Conservation (phyloP, 2,888 invertebrate species). For the Pteria penguin region DNA sequence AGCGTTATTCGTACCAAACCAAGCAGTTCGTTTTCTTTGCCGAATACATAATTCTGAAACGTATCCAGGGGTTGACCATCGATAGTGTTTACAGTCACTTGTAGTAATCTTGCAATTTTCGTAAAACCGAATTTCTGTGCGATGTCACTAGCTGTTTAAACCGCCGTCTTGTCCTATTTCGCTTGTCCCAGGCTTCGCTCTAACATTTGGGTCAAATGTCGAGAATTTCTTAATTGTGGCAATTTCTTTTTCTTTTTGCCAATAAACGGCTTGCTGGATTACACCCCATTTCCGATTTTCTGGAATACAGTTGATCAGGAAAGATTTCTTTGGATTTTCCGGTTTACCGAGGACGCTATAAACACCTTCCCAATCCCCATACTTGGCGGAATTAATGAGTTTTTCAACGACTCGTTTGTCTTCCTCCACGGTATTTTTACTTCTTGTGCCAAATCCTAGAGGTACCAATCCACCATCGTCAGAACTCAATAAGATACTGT, state of each 20-base stretch:
- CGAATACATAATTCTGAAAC: conserved; percentile 17
- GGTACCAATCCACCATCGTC: too few species aligned
- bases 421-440: conserved; percentile 36
- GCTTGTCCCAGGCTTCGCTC: conserved; percentile 47
- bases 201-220: conserved; percentile 42
- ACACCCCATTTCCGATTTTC: conserved; percentile 55
- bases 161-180: conserved; percentile 41
- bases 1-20: conserved; percentile 45
- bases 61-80: conserved; percentile 32
- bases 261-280: conserved; percentile 54
- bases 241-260: conserved; percentile 39
- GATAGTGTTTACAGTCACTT: neutral
- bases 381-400: conserved; percentile 45
- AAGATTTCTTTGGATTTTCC: conserved; percentile 34
- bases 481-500: too few species aligned
- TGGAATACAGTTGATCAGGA: conserved; percentile 50
- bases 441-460: too few species aligned
- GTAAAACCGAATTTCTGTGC: conserved; percentile 45
- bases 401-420: conserved; percentile 31
- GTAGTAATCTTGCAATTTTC: conserved; percentile 25
- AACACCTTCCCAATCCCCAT: conserved; percentile 44
- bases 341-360: conserved; percentile 46
- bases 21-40: conserved; percentile 27
- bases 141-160: conserved; percentile 44
- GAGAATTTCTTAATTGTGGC: conserved; percentile 34